Conservation (phyloP, 2,888 invertebrate genomes). For the Monochamus alternatus region DNA sequence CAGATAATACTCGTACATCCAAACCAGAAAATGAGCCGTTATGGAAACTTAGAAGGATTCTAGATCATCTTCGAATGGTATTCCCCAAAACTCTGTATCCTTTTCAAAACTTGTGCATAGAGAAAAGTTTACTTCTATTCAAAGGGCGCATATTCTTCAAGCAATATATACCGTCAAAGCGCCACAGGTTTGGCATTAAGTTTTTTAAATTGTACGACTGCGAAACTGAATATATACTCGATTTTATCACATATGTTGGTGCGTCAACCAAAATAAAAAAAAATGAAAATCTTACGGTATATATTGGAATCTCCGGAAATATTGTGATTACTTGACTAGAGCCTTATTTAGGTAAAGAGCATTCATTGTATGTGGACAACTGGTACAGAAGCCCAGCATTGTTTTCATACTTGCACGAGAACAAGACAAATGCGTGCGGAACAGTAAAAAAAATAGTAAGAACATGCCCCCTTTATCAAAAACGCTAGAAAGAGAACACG, state of each 20-base stretch:
- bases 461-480: neutral
- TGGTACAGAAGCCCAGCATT: neutral
- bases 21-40: neutral
- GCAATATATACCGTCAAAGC: neutral
- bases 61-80: no score
- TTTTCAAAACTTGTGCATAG: neutral
- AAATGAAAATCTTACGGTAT: neutral
- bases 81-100: neutral
- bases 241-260: neutral
- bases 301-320: neutral
- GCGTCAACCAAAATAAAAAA: neutral
- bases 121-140: slow-evolving; percentile 12
- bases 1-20: neutral
- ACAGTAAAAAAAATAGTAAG: slow-evolving; percentile 8
- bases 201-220: slow-evolving; percentile 1
- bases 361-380: neutral
- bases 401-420: slow-evolving; percentile 1
- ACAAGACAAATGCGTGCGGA: slow-evolving; percentile 2
- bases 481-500: neutral
- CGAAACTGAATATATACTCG: neutral
- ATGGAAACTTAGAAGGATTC: neutral
- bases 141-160: neutral
- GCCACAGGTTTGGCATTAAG: slow-evolving; percentile 14
- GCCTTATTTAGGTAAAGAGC: neutral
- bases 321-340: neutral